Evolutionary conservation across 2,113 vertebrate genomes (phyloP).

Genomic region (Parus major): DNA sequence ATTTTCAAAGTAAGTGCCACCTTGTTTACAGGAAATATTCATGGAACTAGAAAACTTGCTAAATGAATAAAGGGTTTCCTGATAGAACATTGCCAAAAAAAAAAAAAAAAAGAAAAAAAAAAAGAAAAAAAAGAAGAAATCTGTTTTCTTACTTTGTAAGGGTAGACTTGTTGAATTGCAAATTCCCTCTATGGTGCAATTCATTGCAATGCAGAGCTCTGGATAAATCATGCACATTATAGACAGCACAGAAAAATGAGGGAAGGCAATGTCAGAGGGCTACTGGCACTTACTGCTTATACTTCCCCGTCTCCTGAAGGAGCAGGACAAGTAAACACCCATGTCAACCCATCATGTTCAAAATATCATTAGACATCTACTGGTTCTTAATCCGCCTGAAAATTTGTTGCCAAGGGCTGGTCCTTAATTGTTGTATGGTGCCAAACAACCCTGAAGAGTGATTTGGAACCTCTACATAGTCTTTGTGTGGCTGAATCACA

Average conservation of each 20-base stretch:
- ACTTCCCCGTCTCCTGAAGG: background rate
- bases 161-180: background rate
- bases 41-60: background rate
- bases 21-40: background rate
- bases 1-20: background rate
- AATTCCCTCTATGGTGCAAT: background rate
- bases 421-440: background rate
- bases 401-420: background rate
- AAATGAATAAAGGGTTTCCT: background rate
- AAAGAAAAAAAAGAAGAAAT: background rate
- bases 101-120: background rate
- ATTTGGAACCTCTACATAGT: background rate
- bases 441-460: background rate
- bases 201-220: background rate
- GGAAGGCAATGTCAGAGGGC: background rate
- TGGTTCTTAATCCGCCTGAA: background rate
- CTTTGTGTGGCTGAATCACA: background rate
- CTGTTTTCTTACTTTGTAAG: background rate
- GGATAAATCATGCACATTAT: background rate
- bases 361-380: background rate
- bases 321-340: background rate
- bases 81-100: fast-evolving
- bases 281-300: background rate
- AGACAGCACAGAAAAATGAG: background rate
- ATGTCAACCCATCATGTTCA: background rate